Conservation (phyloP, 1,140 invertebrate genomes). For the Drosophila persimilis region DNA sequence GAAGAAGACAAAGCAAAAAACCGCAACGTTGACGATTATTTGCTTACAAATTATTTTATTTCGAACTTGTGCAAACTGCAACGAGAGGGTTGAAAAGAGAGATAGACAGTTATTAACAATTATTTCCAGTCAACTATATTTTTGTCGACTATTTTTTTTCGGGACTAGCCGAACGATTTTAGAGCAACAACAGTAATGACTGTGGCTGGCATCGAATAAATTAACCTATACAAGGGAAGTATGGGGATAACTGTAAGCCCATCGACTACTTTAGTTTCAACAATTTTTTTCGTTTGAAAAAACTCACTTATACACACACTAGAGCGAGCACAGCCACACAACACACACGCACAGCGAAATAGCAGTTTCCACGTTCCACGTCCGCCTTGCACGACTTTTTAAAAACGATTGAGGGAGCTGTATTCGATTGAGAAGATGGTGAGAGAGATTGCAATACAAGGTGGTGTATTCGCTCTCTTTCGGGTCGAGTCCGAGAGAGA, state of each 20-base stretch:
- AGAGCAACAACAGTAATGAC: background rate
- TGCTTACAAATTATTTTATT: conserved; percentile 45
- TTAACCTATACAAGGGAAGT: background rate
- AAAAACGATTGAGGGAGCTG: conserved; percentile 45
- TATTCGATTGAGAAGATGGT: no score
- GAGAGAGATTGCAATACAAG: no score
- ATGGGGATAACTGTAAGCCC: conserved; percentile 40
- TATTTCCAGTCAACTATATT: conserved; percentile 15
- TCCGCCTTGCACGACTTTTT: conserved; percentile 67
- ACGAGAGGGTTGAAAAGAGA: conserved; percentile 62
- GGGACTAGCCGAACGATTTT: background rate
- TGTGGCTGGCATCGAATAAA: background rate
- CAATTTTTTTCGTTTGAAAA: conserved; percentile 50
- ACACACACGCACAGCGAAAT: conserved; percentile 55
- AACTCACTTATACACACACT: conserved; percentile 61
- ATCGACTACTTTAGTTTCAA: conserved; percentile 43
- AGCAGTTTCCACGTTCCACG: conserved; percentile 52
- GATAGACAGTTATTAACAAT: conserved; percentile 51
- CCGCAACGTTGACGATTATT: conserved; percentile 60
- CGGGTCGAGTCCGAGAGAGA: no score
- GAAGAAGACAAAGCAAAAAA: conserved; percentile 57
- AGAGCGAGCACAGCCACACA: conserved; percentile 39
- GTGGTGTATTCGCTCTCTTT: no score
- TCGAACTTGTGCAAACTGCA: conserved; percentile 71
- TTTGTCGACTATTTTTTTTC: background rate